These are phyloP conservation scores for Cyaniris semiargus DNA, from an alignment of 2,888 invertebrate genomes.

Conservation along the genomic window DNA sequence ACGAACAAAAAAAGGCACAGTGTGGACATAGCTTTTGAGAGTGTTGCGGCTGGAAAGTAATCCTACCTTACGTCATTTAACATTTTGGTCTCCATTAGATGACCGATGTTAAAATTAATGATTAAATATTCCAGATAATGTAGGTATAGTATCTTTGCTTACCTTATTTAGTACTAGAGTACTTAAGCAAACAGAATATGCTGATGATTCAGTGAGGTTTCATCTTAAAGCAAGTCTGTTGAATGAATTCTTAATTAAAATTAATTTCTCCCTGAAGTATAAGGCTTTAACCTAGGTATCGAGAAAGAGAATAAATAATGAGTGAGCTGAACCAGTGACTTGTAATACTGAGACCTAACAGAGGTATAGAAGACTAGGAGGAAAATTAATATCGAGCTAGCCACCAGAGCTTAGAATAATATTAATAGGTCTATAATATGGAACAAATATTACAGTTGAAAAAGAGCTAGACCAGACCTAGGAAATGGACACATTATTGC, in stretches of 20 bases:
- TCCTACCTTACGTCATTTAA: no score
- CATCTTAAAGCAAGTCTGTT: neutral
- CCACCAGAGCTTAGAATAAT: neutral
- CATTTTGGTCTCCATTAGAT: no score
- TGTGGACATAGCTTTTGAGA: no score
- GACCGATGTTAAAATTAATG: no score
- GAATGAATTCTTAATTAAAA: constrained; percentile 10
- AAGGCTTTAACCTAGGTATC: neutral
- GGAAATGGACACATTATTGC: no score
- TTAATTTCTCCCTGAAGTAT: neutral
- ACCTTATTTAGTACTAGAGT: neutral
- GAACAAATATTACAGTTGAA: no score
- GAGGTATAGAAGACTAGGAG: neutral
- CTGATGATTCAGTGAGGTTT: neutral
- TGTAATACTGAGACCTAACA: neutral
- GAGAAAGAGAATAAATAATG: neutral
- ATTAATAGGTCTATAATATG: no score
- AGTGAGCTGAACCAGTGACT: neutral
- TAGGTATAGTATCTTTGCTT: neutral
- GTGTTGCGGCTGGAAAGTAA: no score
- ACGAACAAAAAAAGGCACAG: no score
- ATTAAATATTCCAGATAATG: no score
- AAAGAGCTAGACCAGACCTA: no score
- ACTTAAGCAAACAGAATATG: neutral
- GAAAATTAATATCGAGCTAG: neutral